Base-by-base conservation (phyloP, 2,113 vertebrate species). In the Apodemus speciosus region DNA sequence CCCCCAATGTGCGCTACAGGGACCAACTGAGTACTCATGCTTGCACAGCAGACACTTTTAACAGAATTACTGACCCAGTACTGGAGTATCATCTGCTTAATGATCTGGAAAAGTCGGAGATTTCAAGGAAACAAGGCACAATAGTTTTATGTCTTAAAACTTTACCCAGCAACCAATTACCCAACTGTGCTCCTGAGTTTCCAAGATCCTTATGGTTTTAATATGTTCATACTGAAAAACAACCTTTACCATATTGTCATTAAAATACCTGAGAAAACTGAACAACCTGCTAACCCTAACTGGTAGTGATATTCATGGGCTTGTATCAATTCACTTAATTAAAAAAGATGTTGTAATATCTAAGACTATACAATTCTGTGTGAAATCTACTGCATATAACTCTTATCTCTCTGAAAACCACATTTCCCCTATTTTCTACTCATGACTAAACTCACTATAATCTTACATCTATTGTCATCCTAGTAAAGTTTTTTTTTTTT, bases 61-160 rank as follows among this genome's bases (percentile, higher is more conserved):
- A 76, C 6, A 62, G 14, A 25, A 62, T 15, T 38, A 84, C 49
- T 35, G 35, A 32, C 62, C 56, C 35, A 79, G 35, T 60, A 27
- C 77, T 38, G 38, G 16, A 93, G 20, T 23, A 60, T 76, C 11
- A 66, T 51, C 43, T 88, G 62, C 49, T 64, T 72, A 66, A 25
- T 25, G 56, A 92, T 94, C 60, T 62, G 23, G 23, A 62, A 62
- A 62, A 62, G 60, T 25, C 40, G 46, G 21, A 30, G 2, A 25
- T 89, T 89, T 14, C 15, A 76, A 85, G 38, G n/a, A 69, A 79
- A 87, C 66, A 75, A 92, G 40, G 38, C 51, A 83, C 3, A 69
- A 88, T 88, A 53, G 60, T 88, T 76, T 93, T 71, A 35, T 75
- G 38, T 88, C 83, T 58, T 6, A 86, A 11, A 49, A 80, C 35